Evolutionary conservation across 2,113 vertebrate species (phyloP).

Genomic region (Echinops telfairi): DNA sequence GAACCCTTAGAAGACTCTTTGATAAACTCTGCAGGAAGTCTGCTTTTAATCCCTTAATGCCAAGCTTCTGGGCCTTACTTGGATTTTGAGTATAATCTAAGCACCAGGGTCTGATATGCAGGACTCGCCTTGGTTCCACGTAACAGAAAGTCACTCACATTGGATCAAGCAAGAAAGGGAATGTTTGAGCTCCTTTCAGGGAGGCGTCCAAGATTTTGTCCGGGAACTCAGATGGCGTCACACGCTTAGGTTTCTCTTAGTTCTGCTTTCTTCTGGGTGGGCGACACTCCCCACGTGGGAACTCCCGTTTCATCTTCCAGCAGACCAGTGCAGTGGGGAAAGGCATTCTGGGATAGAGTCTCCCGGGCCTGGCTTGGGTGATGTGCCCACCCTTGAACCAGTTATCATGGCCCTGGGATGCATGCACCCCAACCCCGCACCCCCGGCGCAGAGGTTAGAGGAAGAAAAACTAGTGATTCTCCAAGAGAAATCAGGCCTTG

Average conservation of each 20-base stretch:
- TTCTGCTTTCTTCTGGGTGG: neutral
- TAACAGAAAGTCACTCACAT: neutral
- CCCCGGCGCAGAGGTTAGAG: neutral
- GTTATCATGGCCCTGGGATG: neutral
- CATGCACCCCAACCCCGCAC: neutral
- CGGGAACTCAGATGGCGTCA: neutral
- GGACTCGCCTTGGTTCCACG: neutral
- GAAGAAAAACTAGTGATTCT: neutral
- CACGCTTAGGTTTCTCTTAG: neutral
- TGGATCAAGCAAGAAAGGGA: neutral
- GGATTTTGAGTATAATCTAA: neutral
- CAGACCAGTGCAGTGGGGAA: too few species aligned
- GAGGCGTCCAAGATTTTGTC: neutral
- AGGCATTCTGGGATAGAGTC: neutral
- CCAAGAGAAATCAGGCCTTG: neutral
- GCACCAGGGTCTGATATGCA: neutral
- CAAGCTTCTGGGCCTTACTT: neutral
- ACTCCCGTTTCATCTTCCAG: neutral
- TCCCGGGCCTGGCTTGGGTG: neutral
- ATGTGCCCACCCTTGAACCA: neutral
- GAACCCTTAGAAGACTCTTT: too few species aligned
- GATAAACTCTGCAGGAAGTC: neutral
- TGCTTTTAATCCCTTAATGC: neutral
- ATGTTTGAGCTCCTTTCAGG: neutral
- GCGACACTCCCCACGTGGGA: fast-evolving